These are phyloP conservation scores for Epirrhoe tristata DNA, from an alignment of 2,888 invertebrate species.

Conservation along the genomic window DNA sequence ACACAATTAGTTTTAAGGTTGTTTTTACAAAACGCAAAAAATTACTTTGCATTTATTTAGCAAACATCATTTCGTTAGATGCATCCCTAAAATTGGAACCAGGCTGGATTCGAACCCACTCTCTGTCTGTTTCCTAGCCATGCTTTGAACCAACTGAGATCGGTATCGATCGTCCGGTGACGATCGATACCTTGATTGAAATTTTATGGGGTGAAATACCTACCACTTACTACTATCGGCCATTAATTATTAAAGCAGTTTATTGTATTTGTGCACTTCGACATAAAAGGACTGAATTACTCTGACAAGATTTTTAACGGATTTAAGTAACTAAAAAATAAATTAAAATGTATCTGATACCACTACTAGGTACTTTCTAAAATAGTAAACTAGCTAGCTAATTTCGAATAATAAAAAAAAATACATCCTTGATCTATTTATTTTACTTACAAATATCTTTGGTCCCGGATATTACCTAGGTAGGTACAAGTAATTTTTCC, in stretches of 20 bases:
- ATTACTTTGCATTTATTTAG: background rate
- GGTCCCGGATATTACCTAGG: background rate
- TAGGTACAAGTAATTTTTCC: constrained; percentile 13
- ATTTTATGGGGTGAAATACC: too few species aligned
- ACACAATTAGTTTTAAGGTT: constrained; percentile 34
- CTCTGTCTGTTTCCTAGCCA: too few species aligned
- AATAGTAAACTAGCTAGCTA: too few species aligned
- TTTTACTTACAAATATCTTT: background rate
- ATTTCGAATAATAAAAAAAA: too few species aligned
- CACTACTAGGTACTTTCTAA: background rate
- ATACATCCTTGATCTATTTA: background rate
- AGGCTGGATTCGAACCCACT: too few species aligned
- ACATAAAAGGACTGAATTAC: background rate
- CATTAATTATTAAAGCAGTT: background rate
- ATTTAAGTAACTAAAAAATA: background rate
- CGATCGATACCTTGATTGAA: too few species aligned
- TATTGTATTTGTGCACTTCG: background rate
- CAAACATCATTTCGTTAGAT: too few species aligned
- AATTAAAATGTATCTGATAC: background rate
- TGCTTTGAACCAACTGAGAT: too few species aligned
- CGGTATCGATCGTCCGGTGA: too few species aligned
- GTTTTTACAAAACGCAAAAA: background rate
- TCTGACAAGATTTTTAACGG: background rate
- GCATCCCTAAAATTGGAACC: too few species aligned
- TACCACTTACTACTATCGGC: too few species aligned